Evolutionary conservation across 2,888 invertebrate genomes (phyloP), one percentile per base, ranked within the genome.

Genomic region (Phorcus lineatus): DNA sequence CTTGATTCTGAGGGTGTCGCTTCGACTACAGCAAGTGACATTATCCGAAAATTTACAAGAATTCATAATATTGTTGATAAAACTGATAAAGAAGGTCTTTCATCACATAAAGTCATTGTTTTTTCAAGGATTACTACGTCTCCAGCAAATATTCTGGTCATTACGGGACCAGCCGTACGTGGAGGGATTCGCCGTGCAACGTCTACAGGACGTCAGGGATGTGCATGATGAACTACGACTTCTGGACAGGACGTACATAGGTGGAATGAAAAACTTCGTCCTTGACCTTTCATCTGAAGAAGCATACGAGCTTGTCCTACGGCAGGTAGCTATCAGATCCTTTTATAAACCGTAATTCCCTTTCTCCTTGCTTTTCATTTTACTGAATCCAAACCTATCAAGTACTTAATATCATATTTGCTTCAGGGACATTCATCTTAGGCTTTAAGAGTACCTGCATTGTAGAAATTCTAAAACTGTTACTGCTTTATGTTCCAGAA

Each of bases 241-340:
- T 52, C 81, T 90, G 28, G 91, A 90, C 79, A 82, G 81, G 67
- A 86, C 86, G 76, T 85, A 86, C 52, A 70, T 78, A 13, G 83
- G 83, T 16, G 80, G 80, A 4, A 47, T 62, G 79, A 91, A 88
- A 78, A 85, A 85, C 47, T 86, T 91, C 17, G 87, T 90, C 19
- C 86, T 91, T 67, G 91, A 91, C 80, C 87, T 91, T 13, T 90
- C 90, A 0, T 86, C 88, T 0, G 87, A 89, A 77, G 80, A 87
- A 31, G 88, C 88, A 2, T 90, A 90, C 66, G 78, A 84, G 62
- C 81, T 84, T 36, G 86, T 91, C 28, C 81, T 91, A 28, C 82
- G 85, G 79, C 91, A 91, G 88, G 91, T 91, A 85, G 57, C 83
- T 17, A 19, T 9, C 55, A 47, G 47, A 28, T 17, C 24, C 16